A percentile compares a stretch with the other conserved stretches of the same genome.
Evolutionary conservation across 2,113 vertebrate genomes (phyloP).

Genomic region (Hemiscyllium ocellatum): DNA sequence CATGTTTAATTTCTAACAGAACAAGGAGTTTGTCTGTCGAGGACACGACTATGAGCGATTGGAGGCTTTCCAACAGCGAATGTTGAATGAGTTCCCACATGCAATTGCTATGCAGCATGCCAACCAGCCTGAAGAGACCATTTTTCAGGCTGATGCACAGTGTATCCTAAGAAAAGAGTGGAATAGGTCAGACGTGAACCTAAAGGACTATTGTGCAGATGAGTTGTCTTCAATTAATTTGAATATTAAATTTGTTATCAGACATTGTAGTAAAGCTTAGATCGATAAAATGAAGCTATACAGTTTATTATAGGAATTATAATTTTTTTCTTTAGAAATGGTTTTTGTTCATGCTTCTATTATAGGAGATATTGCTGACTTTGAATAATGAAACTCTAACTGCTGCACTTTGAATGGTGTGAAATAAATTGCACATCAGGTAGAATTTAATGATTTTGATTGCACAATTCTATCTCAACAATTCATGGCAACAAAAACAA

Average conservation of each 20-base stretch:
- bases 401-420: not conserved
- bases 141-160: constrained; percentile 95
- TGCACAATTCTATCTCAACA: not conserved
- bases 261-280: not conserved
- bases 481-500: not conserved
- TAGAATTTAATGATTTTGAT: not conserved
- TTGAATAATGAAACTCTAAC: not conserved
- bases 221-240: too few species aligned
- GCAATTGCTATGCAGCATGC: constrained; percentile 98
- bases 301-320: not conserved
- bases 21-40: constrained; percentile 98
- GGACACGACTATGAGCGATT: constrained; percentile 96
- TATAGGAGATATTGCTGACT: not conserved
- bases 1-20: constrained; percentile 57
- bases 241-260: not conserved
- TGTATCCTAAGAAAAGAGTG: constrained; percentile 70
- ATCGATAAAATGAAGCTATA: not conserved
- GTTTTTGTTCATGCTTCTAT: not conserved
- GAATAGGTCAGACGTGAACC: not conserved
- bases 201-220: not conserved
- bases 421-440: not conserved
- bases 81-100: constrained; percentile 96
- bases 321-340: not conserved
- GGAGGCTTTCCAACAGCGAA: constrained; percentile 97
- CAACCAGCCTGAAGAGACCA: constrained; percentile 96